Conservation (phyloP, 2,113 vertebrate genomes). For the Cygnus buccinator region DNA sequence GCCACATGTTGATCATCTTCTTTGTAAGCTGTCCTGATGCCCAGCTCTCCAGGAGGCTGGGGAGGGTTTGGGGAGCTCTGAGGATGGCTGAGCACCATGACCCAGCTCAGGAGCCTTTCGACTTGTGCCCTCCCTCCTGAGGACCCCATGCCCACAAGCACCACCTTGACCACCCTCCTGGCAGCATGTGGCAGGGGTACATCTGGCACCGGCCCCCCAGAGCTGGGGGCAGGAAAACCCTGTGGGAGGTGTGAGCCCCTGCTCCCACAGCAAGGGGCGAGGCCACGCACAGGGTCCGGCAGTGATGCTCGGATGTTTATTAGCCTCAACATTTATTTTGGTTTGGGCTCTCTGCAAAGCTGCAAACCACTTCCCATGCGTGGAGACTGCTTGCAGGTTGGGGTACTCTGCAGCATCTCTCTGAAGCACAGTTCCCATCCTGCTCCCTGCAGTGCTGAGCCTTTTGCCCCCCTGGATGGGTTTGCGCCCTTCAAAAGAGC, state of each 20-base stretch:
- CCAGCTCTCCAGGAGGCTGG: background rate
- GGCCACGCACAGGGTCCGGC: fast-evolving
- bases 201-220: fast-evolving
- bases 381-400: background rate
- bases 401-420: fast-evolving
- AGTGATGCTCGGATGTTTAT: fast-evolving
- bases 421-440: background rate
- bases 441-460: background rate
- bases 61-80: background rate
- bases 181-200: background rate
- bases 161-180: background rate
- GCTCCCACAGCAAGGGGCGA: background rate
- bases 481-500: background rate
- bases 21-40: background rate
- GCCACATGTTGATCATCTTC: fast-evolving
- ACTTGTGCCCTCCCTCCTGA: background rate
- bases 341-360: background rate
- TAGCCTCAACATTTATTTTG: background rate
- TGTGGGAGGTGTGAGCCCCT: background rate
- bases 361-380: background rate
- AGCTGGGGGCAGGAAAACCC: background rate
- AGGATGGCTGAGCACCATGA: too few relatives aligned
- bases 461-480: background rate
- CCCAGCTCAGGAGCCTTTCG: background rate
- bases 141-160: fast-evolving